Evolutionary conservation across 2,113 vertebrate genomes (phyloP), one percentile per base, ranked within the genome.

Genomic region (Dermatemys mawii): DNA sequence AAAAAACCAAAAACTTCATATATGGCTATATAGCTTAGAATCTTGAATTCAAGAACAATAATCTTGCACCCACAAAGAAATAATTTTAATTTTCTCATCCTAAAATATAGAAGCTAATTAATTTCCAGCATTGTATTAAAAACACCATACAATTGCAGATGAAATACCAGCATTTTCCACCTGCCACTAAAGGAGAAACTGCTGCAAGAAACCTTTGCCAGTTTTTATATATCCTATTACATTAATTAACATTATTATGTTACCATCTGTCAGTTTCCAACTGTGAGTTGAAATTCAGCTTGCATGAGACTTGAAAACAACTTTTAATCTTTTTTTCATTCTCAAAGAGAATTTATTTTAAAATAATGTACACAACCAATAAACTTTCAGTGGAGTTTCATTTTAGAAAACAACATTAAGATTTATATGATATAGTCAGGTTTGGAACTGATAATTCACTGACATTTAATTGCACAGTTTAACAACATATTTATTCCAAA

Each of bases 401-500:
- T 89, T 96, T 96, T 87, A 88, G 91, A 46, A 96, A 96, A 92
- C 29, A 89, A 87, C 79, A 93, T 92, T 84, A 82, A 96, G 91
- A 97, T 96, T 96, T 97, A 96, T 93, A 80, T 14, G 78, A 94
- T 92, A 95, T 75, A 94, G 82, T 92, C 90, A 82, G 88, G 63
- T 90, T 92, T 93, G 51, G 32, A 6, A 91, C 70, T 95, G 96
- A 96, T 90, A 96, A 97, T 96, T 95, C 96, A 96, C 95, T 96
- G 93, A 89, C 92, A 95, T 90, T 97, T 97, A 96, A 97, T 97
- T 96, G 93, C 83, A 90, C 70, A 91, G 78, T 95, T 96, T 92
- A 96, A 96, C 93, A 97, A 96, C 63, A 81, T 97, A 97, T 96
- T 97, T 97, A 96, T 96, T 97, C 73, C 90, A 94, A 96, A 96